These are phyloP conservation scores for Peromyscus polionotus DNA, from an alignment of 2,113 vertebrate genomes.

Conservation along the genomic window DNA sequence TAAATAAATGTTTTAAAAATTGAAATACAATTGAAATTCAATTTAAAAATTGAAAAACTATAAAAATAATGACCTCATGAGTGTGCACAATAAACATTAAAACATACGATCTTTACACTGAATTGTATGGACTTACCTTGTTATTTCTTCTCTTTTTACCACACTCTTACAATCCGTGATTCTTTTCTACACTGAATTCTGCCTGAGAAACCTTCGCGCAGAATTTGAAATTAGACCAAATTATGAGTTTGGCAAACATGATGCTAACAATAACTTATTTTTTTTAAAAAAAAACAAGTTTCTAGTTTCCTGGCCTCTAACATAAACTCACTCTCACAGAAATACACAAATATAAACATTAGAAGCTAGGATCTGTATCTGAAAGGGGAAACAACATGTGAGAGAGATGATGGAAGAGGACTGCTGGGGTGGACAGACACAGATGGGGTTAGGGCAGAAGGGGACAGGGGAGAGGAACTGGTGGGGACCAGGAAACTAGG, in stretches of 20 bases:
- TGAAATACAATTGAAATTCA: too few relatives aligned
- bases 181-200: conserved; percentile 23
- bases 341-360: not conserved
- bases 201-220: not conserved
- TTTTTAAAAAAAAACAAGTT: conserved; percentile 11
- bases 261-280: not conserved
- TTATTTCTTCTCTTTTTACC: not conserved
- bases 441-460: not conserved
- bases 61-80: not conserved
- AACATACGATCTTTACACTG: not conserved
- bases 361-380: not conserved
- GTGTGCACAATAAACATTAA: not conserved
- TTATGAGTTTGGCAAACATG: conserved; percentile 16
- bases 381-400: not conserved
- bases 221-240: conserved; percentile 38
- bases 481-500: not conserved
- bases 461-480: too few relatives aligned
- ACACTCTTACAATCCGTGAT: not conserved
- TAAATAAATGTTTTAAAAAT: not conserved
- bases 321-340: not conserved
- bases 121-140: not conserved
- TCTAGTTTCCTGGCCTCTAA: not conserved
- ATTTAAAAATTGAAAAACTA: too few relatives aligned
- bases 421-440: not conserved
- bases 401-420: not conserved